A percentile compares a stretch with the other conserved stretches of the same genome.
Evolutionary conservation across 1,140 invertebrate genomes (phyloP).

Genomic region (Drosophila paulistorum): DNA sequence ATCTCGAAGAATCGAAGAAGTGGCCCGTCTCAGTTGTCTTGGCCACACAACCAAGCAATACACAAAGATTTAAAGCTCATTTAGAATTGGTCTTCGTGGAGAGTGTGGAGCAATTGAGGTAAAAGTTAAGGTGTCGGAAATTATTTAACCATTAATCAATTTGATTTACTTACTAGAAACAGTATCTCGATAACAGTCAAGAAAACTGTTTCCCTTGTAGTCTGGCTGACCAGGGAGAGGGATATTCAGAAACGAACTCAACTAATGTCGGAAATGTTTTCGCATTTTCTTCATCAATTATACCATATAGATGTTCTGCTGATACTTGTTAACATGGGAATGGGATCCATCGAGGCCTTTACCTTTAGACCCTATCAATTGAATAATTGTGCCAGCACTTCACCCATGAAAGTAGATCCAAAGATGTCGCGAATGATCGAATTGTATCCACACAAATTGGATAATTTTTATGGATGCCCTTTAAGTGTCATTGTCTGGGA

Average conservation of each 20-base stretch:
- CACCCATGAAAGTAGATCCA: conserved; percentile 17
- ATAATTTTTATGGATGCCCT: conserved; percentile 51
- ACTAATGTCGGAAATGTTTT: conserved; percentile 48
- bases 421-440: not conserved
- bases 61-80: not conserved
- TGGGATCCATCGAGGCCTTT: not conserved
- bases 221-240: conserved; percentile 12
- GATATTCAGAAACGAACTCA: not conserved
- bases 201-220: conserved; percentile 32
- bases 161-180: not conserved
- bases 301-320: conserved; percentile 54
- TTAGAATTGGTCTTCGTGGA: conserved; percentile 49
- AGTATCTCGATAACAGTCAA: not conserved
- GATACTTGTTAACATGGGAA: conserved; percentile 14
- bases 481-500: conserved; percentile 56
- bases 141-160: not conserved
- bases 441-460: conserved; percentile 47
- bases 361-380: conserved; percentile 42
- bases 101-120: conserved; percentile 22
- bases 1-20: not conserved
- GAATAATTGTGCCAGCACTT: conserved; percentile 7
- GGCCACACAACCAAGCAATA: not conserved
- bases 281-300: conserved; percentile 40
- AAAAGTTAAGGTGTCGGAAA: not conserved
- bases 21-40: conserved; percentile 38